Percentiles rank a stretch among this genome's conserved stretches.
Conservation (phyloP, 2,113 vertebrate genomes). For the Amphiprion ocellaris region DNA sequence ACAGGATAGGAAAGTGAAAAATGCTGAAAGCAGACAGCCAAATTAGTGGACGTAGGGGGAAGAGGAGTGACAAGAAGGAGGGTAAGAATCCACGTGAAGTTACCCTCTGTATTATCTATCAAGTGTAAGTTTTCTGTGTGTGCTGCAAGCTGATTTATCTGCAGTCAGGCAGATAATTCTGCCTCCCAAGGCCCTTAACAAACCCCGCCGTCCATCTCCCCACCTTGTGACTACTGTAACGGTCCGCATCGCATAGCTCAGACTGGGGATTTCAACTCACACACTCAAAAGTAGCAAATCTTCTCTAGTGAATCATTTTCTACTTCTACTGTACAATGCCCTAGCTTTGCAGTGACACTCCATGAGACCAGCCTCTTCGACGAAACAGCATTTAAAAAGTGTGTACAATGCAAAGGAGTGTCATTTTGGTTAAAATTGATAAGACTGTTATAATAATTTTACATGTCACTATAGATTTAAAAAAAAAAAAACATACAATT, state of each 20-base stretch:
- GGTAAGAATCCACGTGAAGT: conserved; percentile 31
- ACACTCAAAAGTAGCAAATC: not conserved
- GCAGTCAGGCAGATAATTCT: conserved; percentile 72
- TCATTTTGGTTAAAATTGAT: too few species aligned
- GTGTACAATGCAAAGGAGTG: too few species aligned
- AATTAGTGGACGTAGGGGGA: conserved; percentile 50
- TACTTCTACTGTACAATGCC: too few species aligned
- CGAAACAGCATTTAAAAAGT: too few species aligned
- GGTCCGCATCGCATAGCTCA: not conserved
- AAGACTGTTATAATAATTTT: too few species aligned
- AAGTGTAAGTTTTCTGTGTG: conserved; percentile 72
- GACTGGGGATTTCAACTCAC: not conserved
- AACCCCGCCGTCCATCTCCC: conserved; percentile 4
- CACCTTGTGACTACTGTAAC: conserved; percentile 11
- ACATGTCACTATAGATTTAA: too few species aligned
- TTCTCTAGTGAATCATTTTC: conserved; percentile 35
- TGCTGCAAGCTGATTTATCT: conserved; percentile 73
- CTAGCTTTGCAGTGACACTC: too few species aligned
- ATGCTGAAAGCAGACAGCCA: conserved; percentile 23
- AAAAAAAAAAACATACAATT: too few species aligned
- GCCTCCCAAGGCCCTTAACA: conserved; percentile 51
- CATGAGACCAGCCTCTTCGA: too few species aligned
- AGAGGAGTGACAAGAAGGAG: conserved; percentile 3
- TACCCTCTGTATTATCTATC: conserved; percentile 76
- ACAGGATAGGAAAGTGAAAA: conserved; percentile 43